phyloP scores from a whole-genome alignment of 2,797 vertebrate genomes.

The Molossus alvarezi region DNA sequence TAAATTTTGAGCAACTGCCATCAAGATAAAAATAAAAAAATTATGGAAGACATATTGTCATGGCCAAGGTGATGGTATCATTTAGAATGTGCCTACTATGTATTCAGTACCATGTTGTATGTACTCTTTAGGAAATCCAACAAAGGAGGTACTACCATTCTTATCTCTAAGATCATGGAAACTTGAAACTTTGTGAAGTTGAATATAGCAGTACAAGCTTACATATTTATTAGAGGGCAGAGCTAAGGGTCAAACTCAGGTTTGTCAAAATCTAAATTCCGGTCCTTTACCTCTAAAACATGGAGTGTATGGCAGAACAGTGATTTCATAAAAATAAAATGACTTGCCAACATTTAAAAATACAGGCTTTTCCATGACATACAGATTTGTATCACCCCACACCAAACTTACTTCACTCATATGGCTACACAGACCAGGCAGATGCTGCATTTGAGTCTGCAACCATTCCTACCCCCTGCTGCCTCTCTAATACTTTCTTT shows the following conservation, averaged over 20 bases:
- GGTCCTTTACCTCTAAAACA: background rate
- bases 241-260: background rate
- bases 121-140: slow-evolving; percentile 37
- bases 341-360: slow-evolving; percentile 24
- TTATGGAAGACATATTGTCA: background rate
- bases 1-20: slow-evolving; percentile 52
- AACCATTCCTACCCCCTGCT: background rate
- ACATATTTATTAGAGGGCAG: background rate
- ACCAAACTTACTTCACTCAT: background rate
- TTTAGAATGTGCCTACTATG: background rate
- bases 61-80: background rate
- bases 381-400: background rate
- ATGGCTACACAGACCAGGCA: background rate
- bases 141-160: background rate
- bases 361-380: background rate
- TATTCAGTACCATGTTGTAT: background rate
- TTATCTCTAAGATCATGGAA: slow-evolving; percentile 31
- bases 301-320: background rate
- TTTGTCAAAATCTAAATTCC: background rate
- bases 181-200: background rate
- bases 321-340: slow-evolving; percentile 44
- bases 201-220: background rate
- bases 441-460: background rate
- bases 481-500: background rate
- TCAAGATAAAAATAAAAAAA: background rate